Evolutionary conservation across 1,140 invertebrate species (phyloP).

Genomic region (Zaprionus camerounensis): DNA sequence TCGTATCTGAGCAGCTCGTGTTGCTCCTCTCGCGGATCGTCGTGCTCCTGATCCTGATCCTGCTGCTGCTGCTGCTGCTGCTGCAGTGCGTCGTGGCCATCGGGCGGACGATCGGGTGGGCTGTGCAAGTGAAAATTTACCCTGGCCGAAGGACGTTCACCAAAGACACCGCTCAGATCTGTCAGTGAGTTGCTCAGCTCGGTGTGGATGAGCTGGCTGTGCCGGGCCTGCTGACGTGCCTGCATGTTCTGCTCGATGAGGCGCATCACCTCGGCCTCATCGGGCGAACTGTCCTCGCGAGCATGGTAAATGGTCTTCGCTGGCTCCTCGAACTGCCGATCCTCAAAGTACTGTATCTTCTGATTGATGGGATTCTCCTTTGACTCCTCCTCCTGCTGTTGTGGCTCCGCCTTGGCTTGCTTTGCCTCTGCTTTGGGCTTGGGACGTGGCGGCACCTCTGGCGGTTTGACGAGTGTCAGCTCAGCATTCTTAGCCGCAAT

Average conservation of each 20-base stretch:
- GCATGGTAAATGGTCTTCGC: conserved; percentile 86
- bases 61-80: not conserved
- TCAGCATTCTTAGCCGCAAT: conserved; percentile 86
- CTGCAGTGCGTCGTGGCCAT: conserved; percentile 19
- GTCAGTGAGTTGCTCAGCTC: conserved; percentile 87
- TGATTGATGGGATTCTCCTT: conserved; percentile 85
- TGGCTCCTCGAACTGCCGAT: conserved; percentile 85
- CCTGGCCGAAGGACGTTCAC: conserved; percentile 86
- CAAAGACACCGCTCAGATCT: conserved; percentile 91
- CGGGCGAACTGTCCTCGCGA: conserved; percentile 85
- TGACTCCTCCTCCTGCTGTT: conserved; percentile 83
- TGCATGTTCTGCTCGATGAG: conserved; percentile 80
- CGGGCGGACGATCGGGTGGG: conserved; percentile 74
- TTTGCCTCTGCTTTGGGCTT: conserved; percentile 27
- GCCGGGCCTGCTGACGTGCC: conserved; percentile 58
- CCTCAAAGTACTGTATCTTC: conserved; percentile 93
- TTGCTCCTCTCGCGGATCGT: not conserved
- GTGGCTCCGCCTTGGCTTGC: conserved; percentile 39
- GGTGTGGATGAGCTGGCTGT: conserved; percentile 51
- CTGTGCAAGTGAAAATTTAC: conserved; percentile 83
- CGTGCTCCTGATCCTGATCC: too few species aligned
- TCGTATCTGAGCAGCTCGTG: conserved; percentile 62
- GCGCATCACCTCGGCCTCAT: conserved; percentile 79
- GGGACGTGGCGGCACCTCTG: conserved; percentile 31
- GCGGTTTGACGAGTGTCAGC: conserved; percentile 46